A percentile compares a stretch with the other conserved stretches of the same genome.
These are phyloP conservation scores for Poecilia latipinna DNA, from an alignment of 2,113 vertebrate species.

Conservation along the genomic window DNA sequence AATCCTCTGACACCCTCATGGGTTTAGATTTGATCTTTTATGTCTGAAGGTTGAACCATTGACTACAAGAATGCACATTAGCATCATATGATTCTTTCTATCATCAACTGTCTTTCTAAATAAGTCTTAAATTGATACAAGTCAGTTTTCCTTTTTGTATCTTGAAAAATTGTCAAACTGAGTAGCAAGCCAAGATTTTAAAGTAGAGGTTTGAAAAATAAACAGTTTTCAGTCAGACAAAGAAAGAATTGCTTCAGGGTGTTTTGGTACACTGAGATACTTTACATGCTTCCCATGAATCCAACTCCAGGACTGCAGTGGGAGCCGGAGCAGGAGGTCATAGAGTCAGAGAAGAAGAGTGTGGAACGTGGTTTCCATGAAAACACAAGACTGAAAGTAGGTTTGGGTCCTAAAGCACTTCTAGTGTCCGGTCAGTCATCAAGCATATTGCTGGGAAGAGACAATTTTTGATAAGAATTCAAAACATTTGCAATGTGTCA, in stretches of 20 bases:
- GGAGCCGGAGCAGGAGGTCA: conserved; percentile 47
- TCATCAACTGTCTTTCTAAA: conserved; percentile 16
- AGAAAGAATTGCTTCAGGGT: not conserved
- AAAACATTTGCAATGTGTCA: conserved; percentile 15
- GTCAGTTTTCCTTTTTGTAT: not conserved
- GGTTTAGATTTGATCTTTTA: conserved; percentile 32
- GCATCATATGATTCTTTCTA: not conserved
- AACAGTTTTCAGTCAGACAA: not conserved
- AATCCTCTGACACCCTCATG: conserved; percentile 6
- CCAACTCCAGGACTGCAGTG: conserved; percentile 9
- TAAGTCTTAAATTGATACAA: not conserved
- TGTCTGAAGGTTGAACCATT: conserved; percentile 25
- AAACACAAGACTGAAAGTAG: conserved; percentile 52
- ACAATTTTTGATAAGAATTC: conserved; percentile 18
- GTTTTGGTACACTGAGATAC: not conserved
- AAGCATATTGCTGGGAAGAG: not conserved
- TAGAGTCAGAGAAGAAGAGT: conserved; percentile 45
- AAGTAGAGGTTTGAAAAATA: conserved; percentile 5
- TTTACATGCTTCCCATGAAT: conserved; percentile 4
- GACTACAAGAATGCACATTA: conserved; percentile 21
- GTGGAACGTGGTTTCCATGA: conserved; percentile 52
- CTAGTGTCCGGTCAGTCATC: conserved; percentile 26
- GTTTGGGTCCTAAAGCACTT: conserved; percentile 50
- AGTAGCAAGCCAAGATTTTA: not conserved
- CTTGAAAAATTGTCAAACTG: not conserved